These are phyloP conservation scores for Xylota segnis DNA, from an alignment of 2,888 invertebrate genomes.

Conservation along the genomic window DNA sequence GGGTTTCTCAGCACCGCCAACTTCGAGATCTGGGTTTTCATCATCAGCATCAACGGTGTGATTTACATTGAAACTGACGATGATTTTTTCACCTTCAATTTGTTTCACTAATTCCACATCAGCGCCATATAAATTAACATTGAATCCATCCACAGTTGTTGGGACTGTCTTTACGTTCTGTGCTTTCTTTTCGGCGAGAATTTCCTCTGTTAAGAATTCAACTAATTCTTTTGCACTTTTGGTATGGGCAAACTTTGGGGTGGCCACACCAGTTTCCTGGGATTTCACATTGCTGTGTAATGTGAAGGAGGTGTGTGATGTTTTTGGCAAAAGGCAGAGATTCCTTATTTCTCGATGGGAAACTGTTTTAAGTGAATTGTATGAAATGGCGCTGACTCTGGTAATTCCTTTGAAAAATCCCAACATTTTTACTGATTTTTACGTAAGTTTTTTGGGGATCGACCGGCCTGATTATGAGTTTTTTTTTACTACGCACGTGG, in stretches of 20 bases:
- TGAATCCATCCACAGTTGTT: constrained; percentile 92
- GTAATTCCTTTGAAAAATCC: constrained; percentile 51
- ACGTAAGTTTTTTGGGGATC: constrained; percentile 58
- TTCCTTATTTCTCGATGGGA: constrained; percentile 43
- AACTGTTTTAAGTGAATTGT: constrained; percentile 45
- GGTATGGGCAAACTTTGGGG: constrained; percentile 49
- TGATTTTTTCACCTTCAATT: constrained; percentile 89
- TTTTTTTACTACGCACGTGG: constrained; percentile 58
- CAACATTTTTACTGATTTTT: constrained; percentile 65
- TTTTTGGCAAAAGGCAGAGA: constrained; percentile 45
- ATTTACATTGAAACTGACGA: constrained; percentile 95
- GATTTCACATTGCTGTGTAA: constrained; percentile 28
- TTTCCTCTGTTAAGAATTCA: constrained; percentile 97
- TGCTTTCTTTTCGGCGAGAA: constrained; percentile 94
- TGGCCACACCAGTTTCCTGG: constrained; percentile 5
- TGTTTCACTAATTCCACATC: constrained; percentile 93
- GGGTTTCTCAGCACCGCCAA: constrained; percentile 87
- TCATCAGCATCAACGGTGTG: constrained; percentile 95
- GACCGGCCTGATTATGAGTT: constrained; percentile 21
- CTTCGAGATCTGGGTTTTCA: constrained; percentile 87
- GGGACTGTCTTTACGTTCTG: constrained; percentile 91
- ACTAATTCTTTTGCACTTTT: constrained; percentile 87
- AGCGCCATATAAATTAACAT: constrained; percentile 91
- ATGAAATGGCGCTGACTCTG: constrained; percentile 41
- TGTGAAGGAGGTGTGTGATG: constrained; percentile 28